These are phyloP conservation scores for Drepana falcataria DNA, from an alignment of 2,888 invertebrate genomes.

Conservation along the genomic window DNA sequence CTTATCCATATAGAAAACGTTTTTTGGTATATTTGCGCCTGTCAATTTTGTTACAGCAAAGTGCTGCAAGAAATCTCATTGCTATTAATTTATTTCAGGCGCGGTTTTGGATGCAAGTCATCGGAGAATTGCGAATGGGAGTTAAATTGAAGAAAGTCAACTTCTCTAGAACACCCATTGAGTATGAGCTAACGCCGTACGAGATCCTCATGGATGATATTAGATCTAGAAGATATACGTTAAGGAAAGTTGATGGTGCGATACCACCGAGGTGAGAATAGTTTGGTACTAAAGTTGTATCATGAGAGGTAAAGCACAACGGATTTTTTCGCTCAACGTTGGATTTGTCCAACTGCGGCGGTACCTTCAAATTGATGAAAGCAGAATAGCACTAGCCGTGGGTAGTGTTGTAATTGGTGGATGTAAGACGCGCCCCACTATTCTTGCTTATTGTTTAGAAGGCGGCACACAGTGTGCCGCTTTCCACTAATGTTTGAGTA, in stretches of 20 bases:
- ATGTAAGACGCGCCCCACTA: too few relatives aligned
- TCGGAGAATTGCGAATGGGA: conserved; percentile 93
- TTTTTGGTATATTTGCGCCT: conserved; percentile 20
- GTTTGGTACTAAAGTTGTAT: background rate
- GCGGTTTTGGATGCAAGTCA: conserved; percentile 96
- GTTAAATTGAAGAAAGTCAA: conserved; percentile 94
- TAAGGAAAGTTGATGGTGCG: conserved; percentile 92
- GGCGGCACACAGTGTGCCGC: too few relatives aligned
- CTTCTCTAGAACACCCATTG: conserved; percentile 86
- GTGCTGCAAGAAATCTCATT: conserved; percentile 13
- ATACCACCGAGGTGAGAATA: conserved; percentile 78
- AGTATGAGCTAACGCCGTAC: conserved; percentile 96
- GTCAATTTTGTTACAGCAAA: conserved; percentile 35
- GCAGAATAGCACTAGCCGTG: too few relatives aligned
- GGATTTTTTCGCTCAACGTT: too few relatives aligned
- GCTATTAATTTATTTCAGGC: conserved; percentile 80
- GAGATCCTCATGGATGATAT: conserved; percentile 98
- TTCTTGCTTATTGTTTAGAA: too few relatives aligned
- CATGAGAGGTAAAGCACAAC: too few relatives aligned
- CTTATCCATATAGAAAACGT: too few relatives aligned
- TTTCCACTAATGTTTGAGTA: too few relatives aligned
- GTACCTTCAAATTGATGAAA: too few relatives aligned
- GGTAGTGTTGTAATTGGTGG: too few relatives aligned
- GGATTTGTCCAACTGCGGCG: too few relatives aligned
- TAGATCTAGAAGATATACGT: conserved; percentile 90